phyloP scores from a whole-genome alignment of 2,113 vertebrate genomes.

The Bos javanicus region DNA sequence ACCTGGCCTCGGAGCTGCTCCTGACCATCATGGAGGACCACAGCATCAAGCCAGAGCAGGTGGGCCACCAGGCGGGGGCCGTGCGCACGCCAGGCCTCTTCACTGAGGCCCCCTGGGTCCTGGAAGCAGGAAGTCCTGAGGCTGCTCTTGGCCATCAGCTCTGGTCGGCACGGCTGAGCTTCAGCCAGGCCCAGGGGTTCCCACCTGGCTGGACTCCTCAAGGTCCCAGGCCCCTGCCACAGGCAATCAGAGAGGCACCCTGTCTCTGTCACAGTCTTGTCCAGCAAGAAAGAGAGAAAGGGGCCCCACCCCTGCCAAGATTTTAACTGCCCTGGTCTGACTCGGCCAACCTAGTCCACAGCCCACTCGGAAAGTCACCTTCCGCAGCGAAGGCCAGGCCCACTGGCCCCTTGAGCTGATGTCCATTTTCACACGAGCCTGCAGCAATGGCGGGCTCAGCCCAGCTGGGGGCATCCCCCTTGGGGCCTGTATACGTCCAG shows the following conservation, averaged over 20 bases:
- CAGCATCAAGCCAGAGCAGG: slow-evolving; percentile 28
- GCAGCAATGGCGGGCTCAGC: rapidly evolving
- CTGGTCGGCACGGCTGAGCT: not conserved
- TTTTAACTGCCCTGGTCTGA: not conserved
- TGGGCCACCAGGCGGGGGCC: not conserved
- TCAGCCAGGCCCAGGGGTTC: not conserved
- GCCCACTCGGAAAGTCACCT: not conserved
- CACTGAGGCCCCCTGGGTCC: rapidly evolving
- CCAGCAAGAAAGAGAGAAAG: not conserved
- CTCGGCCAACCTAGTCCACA: not conserved
- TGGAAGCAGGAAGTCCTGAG: not conserved
- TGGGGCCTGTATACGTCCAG: not conserved
- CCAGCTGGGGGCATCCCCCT: not conserved
- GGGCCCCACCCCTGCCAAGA: rapidly evolving
- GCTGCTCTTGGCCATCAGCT: rapidly evolving
- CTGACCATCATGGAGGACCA: not conserved
- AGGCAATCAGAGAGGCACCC: rapidly evolving
- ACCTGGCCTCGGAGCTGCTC: slow-evolving; percentile 34
- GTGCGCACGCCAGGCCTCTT: rapidly evolving
- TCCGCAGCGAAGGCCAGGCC: rapidly evolving
- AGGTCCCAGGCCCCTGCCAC: no score
- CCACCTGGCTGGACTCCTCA: not conserved
- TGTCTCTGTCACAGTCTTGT: rapidly evolving
- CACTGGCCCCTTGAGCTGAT: rapidly evolving
- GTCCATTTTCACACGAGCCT: not conserved